Evolutionary conservation across 2,113 vertebrate genomes (phyloP).

Genomic region (Craseonycteris thonglongyai): DNA sequence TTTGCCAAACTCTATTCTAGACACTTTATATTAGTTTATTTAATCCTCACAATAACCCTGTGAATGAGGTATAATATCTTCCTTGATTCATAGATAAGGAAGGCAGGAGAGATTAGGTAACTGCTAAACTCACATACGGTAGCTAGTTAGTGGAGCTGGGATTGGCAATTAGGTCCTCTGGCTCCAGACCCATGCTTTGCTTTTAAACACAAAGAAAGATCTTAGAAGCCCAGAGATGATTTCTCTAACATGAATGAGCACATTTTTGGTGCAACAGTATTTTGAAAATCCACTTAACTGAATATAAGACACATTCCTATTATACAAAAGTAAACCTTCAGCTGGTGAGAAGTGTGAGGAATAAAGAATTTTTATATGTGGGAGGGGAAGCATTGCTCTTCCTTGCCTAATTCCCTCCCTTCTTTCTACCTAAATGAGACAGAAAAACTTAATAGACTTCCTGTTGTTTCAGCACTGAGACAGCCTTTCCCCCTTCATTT

Average conservation of each 20-base stretch:
- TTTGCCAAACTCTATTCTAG: neutral
- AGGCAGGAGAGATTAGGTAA: neutral
- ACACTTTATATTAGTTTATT: neutral
- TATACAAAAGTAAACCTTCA: slow-evolving; percentile 3
- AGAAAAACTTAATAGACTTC: neutral
- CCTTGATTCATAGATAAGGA: neutral
- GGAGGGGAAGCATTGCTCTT: neutral
- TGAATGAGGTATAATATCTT: neutral
- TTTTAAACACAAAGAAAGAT: neutral
- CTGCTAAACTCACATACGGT: neutral
- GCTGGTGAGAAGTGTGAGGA: neutral
- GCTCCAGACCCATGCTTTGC: neutral
- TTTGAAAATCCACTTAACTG: neutral
- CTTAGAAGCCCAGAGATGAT: neutral
- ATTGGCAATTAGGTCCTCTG: neutral
- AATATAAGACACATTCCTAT: neutral
- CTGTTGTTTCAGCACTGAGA: neutral
- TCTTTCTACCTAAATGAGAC: neutral
- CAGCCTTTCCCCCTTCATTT: neutral
- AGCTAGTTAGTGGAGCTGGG: neutral
- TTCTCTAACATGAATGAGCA: neutral
- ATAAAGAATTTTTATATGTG: neutral
- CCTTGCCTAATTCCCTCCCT: neutral
- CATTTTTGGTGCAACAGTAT: neutral
- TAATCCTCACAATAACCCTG: neutral